Base-by-base conservation (phyloP, 2,888 invertebrate genomes). In the Drosophila eohydei region DNA sequence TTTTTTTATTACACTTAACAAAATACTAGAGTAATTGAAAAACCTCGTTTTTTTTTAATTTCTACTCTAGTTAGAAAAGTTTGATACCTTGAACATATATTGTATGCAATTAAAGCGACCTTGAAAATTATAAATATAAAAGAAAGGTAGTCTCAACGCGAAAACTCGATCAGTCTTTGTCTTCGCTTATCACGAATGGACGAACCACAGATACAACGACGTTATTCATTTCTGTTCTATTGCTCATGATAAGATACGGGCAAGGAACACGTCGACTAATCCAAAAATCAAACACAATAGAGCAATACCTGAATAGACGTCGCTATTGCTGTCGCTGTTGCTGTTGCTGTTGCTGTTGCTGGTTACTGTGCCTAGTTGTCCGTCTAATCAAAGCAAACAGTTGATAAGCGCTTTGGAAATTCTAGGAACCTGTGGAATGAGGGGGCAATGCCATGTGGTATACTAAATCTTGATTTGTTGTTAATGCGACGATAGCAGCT, bases 201-300 rank as follows among this genome's bases (percentile, higher is more conserved):
- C 32, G 11, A 14, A 30, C 30, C 28, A 52, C 34, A 51, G 48
- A 46, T 61, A 52, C 21, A 73, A 56, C 64, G 64, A 73, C 54
- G 36, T 26, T 59, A 30, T 66, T 66, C 36, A 64, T 28, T 64
- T 64, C 28, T 36, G n/a, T 57, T 51, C 52, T 50, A 36, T 54
- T 50, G 11, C 26, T 30, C 12, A 56, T 71, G 81, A 80, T 78
- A 87, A 87, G 83, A 87, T 84, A 83, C 55, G 71, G 14, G 9
- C 28, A 51, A 44, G 46, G 16, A 67, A 79, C 70, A 79, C 60
- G 66, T 66, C 58, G 71, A 75, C 63, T 74, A 79, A 78, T 74
- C 77, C 75, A 40, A 61, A 68, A 65, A 78, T 62, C 55, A 57
- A 68, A 34, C 40, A 67, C 41, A 61, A 61, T 66, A 56, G 50